Base-by-base conservation (phyloP, 2,797 vertebrate genomes). In the Nyctalus aviator region DNA sequence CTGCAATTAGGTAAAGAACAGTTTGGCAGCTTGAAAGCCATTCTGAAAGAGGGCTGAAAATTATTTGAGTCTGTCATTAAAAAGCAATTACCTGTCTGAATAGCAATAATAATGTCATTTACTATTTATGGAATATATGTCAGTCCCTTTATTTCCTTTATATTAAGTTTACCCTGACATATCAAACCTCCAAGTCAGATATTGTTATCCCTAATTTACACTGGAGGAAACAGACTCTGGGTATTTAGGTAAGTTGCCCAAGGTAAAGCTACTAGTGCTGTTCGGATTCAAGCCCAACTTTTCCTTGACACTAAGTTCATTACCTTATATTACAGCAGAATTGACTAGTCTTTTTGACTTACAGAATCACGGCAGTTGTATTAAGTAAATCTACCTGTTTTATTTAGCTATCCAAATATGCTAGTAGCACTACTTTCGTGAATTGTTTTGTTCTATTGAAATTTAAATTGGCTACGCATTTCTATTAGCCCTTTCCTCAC, bases 21-120 rank as follows among this genome's bases (percentile, higher is more conserved):
- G 14, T 41, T 41, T 68, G 68, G 71, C 1, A 57, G 13, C 77
- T 72, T 82, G 3, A 76, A 69, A 87, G 35, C 5, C 46, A 72
- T 84, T 91, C 71, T 64, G 30, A 84, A 94, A 78, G 66, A 77
- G 21, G 44, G 32, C 53, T 94, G 81, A 46, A 90, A 64, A 82
- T 59, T 55, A 86, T 64, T 69, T 84, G 41, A 77, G 30, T 89
- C 21, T 84, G 71, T 89, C 76, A 62, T 84, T 41, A 62, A 76
- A 76, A 68, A 37, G 48, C 62, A 59, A 21, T 90, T 62, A 30
- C 13, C 23, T 84, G 44, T 13, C 55, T 78, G 32, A 78, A 78
- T 71, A 77, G 71, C 64, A 78, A 0, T 18, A 84, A 44, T 69
- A 68, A 55, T 93, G 84, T 46, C 48, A 78, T 69, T 72, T 69